These are phyloP conservation scores for Elephas maximus DNA, from an alignment of 2,113 vertebrate genomes.

Conservation along the genomic window DNA sequence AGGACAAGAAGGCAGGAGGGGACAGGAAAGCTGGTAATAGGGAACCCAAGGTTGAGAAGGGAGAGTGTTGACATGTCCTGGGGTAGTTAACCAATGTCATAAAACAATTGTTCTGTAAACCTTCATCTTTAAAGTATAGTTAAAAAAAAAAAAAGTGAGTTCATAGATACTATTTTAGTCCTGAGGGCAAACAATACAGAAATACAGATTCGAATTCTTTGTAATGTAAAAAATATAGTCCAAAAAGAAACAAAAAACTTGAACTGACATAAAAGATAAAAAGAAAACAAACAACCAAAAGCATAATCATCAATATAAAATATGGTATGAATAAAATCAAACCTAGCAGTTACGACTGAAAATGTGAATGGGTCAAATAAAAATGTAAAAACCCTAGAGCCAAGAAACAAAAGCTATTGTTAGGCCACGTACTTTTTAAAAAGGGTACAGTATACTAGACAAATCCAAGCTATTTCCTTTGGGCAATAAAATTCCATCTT, in stretches of 20 bases:
- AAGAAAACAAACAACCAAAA: conserved; percentile 35
- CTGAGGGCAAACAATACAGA: conserved; percentile 10
- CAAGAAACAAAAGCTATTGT: conserved; percentile 24
- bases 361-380: background rate
- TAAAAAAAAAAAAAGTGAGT: no score
- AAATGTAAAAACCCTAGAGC: conserved; percentile 22
- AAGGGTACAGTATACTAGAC: background rate
- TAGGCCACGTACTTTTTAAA: background rate
- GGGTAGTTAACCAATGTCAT: no score
- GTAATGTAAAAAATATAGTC: background rate
- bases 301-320: conserved; percentile 9
- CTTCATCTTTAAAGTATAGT: no score
- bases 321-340: conserved; percentile 38
- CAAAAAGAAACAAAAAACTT: conserved; percentile 47
- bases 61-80: no score
- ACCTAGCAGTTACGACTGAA: background rate
- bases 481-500: conserved; percentile 19
- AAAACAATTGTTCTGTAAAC: no score
- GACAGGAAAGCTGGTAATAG: no score
- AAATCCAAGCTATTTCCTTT: conserved; percentile 41
- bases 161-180: background rate
- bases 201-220: conserved; percentile 45
- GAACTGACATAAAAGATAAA: background rate
- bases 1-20: no score
- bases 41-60: no score